phyloP scores from a whole-genome alignment of 53 echinoderm and acorn worm species.

The Zoroaster sp. region DNA sequence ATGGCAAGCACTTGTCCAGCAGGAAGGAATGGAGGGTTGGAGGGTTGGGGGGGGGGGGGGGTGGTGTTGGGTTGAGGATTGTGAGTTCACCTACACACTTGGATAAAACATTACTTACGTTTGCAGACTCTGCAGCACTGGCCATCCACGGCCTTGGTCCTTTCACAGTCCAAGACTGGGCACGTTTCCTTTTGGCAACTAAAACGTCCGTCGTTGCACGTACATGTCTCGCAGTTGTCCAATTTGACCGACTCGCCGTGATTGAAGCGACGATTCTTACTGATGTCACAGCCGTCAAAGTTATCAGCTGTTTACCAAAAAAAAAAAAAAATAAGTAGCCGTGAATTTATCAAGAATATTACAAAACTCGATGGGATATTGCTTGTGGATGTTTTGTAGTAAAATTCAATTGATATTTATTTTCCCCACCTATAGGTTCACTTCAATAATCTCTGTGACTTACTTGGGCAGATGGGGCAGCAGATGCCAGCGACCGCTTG shows the following conservation, averaged over 20 bases:
- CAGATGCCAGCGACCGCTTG: neutral
- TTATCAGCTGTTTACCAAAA: neutral
- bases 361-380: too few relatives aligned
- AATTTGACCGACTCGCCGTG: constrained; percentile 24
- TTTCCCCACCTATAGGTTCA: too few relatives aligned
- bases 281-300: neutral
- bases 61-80: neutral
- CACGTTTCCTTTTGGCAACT: constrained; percentile 5
- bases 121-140: constrained; percentile 27
- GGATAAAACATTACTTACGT: neutral
- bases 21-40: too few relatives aligned
- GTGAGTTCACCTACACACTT: neutral
- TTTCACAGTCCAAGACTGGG: constrained; percentile 3
- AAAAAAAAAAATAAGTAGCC: neutral
- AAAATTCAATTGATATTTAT: too few relatives aligned
- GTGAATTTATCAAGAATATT: neutral
- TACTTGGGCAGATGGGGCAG: constrained; percentile 30
- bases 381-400: too few relatives aligned
- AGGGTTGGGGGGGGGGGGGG: too few relatives aligned
- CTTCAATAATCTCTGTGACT: neutral
- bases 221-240: constrained; percentile 17
- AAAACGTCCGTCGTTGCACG: neutral
- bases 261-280: neutral
- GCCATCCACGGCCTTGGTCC: neutral
- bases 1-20: too few relatives aligned